A percentile compares a stretch with the other conserved stretches of the same genome.
phyloP scores from a whole-genome alignment of 2,888 invertebrate genomes.

The Drosophila cognata region DNA sequence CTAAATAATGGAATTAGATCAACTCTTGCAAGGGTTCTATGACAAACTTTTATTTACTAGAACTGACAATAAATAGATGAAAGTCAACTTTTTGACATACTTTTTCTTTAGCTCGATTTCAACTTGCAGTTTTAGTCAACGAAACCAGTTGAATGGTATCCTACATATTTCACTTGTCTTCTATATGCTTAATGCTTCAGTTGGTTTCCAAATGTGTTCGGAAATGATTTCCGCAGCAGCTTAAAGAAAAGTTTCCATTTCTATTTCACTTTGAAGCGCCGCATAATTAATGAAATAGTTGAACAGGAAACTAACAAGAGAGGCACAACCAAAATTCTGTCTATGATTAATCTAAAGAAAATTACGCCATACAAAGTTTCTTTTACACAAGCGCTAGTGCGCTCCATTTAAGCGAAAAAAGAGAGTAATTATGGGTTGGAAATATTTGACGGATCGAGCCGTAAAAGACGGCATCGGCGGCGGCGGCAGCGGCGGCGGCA shows the following conservation, averaged over 20 bases:
- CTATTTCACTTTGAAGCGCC: conserved; percentile 68
- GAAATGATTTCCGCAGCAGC: conserved; percentile 26
- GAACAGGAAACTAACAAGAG: conserved; percentile 67
- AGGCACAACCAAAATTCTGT: conserved; percentile 46
- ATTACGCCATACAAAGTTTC: conserved; percentile 48
- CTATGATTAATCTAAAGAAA: conserved; percentile 68
- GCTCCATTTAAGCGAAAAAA: conserved; percentile 74
- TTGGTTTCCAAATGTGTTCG: conserved; percentile 16
- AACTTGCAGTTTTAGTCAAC: not conserved
- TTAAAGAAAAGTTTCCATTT: conserved; percentile 27
- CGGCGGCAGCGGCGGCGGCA: conserved; percentile 16
- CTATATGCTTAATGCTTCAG: conserved; percentile 29
- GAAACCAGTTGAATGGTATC: not conserved
- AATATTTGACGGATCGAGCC: conserved; percentile 58
- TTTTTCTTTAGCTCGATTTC: not conserved
- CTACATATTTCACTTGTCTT: not conserved
- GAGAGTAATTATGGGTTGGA: conserved; percentile 62
- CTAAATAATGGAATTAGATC: conserved; percentile 11
- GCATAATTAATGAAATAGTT: conserved; percentile 73
- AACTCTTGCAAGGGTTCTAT: not conserved
- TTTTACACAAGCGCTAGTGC: conserved; percentile 40
- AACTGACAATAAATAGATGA: not conserved
- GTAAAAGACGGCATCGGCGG: conserved; percentile 55
- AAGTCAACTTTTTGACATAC: conserved; percentile 4
- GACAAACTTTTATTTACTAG: conserved; percentile 19